phyloP scores from a whole-genome alignment of 2,888 invertebrate species.

The Subacronicta megacephala region DNA sequence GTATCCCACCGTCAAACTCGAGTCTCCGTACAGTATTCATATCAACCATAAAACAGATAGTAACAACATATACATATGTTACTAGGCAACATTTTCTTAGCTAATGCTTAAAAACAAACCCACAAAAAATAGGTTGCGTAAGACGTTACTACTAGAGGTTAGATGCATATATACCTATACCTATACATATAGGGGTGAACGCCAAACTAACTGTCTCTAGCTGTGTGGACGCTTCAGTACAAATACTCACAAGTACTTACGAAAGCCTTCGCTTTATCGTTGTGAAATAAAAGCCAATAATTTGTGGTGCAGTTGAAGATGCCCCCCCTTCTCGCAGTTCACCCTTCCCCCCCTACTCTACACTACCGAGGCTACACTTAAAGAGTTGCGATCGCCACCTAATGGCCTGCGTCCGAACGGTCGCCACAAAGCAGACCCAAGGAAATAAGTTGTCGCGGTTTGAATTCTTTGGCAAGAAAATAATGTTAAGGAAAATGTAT shows the following conservation, averaged over 20 bases:
- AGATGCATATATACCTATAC: too few relatives aligned
- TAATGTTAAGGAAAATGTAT: neutral
- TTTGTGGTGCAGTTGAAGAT: slow-evolving; percentile 35
- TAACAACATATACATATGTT: too few relatives aligned
- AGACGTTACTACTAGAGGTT: too few relatives aligned
- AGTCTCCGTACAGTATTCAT: too few relatives aligned
- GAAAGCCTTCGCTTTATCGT: neutral
- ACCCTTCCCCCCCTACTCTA: neutral
- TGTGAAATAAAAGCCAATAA: slow-evolving; percentile 60
- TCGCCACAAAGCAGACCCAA: slow-evolving; percentile 18
- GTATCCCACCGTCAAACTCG: too few relatives aligned
- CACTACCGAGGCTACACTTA: slow-evolving; percentile 27
- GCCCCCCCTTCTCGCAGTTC: neutral
- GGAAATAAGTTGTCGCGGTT: slow-evolving; percentile 24
- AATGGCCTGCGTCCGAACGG: slow-evolving; percentile 57
- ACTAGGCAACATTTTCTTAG: too few relatives aligned
- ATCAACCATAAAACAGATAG: too few relatives aligned
- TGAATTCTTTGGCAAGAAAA: slow-evolving; percentile 1
- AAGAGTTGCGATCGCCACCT: slow-evolving; percentile 58
- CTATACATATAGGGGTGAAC: too few relatives aligned
- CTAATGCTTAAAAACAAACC: too few relatives aligned
- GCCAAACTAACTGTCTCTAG: too few relatives aligned
- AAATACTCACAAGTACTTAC: neutral
- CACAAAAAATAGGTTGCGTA: too few relatives aligned
- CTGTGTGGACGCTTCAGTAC: too few relatives aligned